phyloP scores from a whole-genome alignment of 2,797 vertebrate species.

The Propithecus perrieri region DNA sequence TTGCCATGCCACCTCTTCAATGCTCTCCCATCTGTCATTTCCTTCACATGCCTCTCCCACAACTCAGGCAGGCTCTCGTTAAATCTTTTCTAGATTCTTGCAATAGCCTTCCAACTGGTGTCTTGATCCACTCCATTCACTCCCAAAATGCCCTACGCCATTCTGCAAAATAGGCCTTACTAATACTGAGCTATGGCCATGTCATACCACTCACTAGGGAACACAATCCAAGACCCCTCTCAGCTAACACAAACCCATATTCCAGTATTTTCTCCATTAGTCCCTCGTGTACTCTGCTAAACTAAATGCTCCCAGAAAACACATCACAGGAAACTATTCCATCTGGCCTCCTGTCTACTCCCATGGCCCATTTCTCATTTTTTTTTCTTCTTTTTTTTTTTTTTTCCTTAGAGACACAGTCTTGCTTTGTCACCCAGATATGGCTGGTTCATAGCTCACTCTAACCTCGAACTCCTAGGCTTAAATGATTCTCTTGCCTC shows the following conservation, averaged over 20 bases:
- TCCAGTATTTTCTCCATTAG: background rate
- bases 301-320: background rate
- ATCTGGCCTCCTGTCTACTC: accelerated
- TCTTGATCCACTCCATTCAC: too few species aligned
- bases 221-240: background rate
- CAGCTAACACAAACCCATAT: background rate
- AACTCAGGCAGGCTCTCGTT: background rate
- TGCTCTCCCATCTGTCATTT: accelerated
- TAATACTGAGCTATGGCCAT: background rate
- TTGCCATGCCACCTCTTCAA: accelerated
- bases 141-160: background rate
- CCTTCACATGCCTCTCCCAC: background rate
- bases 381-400: too few species aligned
- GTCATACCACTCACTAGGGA: accelerated
- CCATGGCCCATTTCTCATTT: background rate
- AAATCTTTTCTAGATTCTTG: too few species aligned
- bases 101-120: background rate
- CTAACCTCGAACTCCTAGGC: background rate
- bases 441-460: background rate
- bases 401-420: background rate
- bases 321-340: background rate
- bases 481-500: background rate
- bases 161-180: background rate
- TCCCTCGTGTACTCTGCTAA: background rate
- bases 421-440: background rate